A percentile compares a stretch with the other conserved stretches of the same genome.
Evolutionary conservation across 1,140 invertebrate species (phyloP).

Genomic region (Chlorops oryzae): DNA sequence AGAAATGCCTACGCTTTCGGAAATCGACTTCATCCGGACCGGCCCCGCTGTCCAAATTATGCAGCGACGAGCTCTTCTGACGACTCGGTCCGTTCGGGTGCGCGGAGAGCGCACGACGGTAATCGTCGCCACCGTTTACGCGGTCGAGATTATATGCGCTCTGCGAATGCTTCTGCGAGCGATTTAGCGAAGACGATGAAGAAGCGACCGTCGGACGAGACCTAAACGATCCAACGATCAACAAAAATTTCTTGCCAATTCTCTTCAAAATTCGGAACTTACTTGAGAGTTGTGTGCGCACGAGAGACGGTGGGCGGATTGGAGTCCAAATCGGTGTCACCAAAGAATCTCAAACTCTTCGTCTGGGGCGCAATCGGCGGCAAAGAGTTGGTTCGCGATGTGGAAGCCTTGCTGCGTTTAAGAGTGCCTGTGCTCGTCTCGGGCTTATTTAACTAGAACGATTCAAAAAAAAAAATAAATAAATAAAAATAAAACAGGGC

Average conservation of each 20-base stretch:
- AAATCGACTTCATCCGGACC: slow-evolving; percentile 39
- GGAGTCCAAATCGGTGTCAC: slow-evolving; percentile 71
- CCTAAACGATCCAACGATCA: slow-evolving; percentile 11
- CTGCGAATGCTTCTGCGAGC: slow-evolving; percentile 39
- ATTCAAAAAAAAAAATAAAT: slow-evolving; percentile 6
- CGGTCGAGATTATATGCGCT: slow-evolving; percentile 43
- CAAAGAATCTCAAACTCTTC: slow-evolving; percentile 73
- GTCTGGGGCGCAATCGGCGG: slow-evolving; percentile 49
- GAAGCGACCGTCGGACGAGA: slow-evolving; percentile 27
- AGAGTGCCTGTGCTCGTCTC: too few species aligned
- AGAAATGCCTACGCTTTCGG: slow-evolving; percentile 40
- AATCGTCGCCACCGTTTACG: slow-evolving; percentile 5
- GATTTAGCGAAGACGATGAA: slow-evolving; percentile 6
- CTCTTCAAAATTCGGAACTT: not conserved
- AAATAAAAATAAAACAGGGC: not conserved
- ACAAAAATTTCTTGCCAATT: not conserved
- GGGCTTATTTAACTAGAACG: slow-evolving; percentile 39
- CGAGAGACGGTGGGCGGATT: slow-evolving; percentile 50
- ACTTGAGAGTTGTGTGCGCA: slow-evolving; percentile 56
- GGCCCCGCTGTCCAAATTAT: slow-evolving; percentile 37
- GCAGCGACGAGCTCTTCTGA: slow-evolving; percentile 42
- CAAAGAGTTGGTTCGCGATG: slow-evolving; percentile 37
- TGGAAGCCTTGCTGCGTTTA: slow-evolving; percentile 40
- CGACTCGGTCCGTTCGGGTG: slow-evolving; percentile 23
- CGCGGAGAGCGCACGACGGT: slow-evolving; percentile 21